phyloP scores from a whole-genome alignment of 2,113 vertebrate genomes.

The Bucco capensis region DNA sequence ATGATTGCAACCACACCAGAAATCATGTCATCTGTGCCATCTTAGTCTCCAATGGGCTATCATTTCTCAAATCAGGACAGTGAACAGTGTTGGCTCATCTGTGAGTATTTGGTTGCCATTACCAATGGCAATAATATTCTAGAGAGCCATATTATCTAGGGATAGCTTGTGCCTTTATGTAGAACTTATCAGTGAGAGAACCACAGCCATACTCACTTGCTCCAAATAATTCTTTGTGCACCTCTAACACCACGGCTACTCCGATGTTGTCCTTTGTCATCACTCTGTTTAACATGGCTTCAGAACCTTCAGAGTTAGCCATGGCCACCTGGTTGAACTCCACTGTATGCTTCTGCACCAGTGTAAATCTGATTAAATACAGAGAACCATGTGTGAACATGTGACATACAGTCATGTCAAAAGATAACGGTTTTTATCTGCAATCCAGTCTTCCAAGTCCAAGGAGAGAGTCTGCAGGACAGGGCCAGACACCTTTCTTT shows the following conservation, averaged over 20 bases:
- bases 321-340: constrained; percentile 99
- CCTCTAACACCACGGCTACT: constrained; percentile 90
- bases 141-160: neutral
- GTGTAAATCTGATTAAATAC: constrained; percentile 78
- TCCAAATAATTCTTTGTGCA: constrained; percentile 90
- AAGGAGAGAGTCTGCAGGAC: neutral
- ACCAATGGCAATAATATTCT: neutral
- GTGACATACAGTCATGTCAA: neutral
- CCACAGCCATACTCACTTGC: constrained; percentile 69
- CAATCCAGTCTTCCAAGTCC: neutral
- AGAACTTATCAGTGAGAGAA: neutral
- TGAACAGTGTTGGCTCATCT: neutral
- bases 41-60: neutral
- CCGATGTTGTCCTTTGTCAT: constrained; percentile 99
- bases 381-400: neutral
- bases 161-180: rapidly evolving
- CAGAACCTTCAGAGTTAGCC: constrained; percentile 98
- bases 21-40: neutral
- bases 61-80: neutral
- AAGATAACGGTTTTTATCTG: rapidly evolving
- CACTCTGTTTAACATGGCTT: constrained; percentile 97
- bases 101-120: neutral
- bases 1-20: neutral
- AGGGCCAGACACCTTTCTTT: neutral
- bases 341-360: constrained; percentile 97